Base-by-base conservation (phyloP, 2,113 vertebrate species). In the Pelecanus crispus region DNA sequence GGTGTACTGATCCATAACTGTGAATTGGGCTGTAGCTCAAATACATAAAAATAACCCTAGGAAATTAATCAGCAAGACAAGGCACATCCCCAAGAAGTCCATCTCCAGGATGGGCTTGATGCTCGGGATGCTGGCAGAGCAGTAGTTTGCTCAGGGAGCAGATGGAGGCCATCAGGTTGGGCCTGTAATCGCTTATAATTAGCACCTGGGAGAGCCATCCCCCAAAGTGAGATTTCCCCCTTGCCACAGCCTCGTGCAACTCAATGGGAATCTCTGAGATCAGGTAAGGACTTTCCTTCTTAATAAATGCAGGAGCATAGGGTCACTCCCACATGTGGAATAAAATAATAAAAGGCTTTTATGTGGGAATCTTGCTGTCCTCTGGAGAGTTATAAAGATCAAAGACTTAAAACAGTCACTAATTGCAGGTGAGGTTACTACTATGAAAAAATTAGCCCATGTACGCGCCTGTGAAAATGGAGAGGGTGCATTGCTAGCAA, bases 351-450 rank as follows among this genome's bases (percentile, higher is more conserved):
- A 81, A 87, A 55, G 7, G 32, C 84, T 95, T 96, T 95, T 83
- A 94, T 97, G 95, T 96, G 96, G 95, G 86, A 96, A 95, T 90
- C 50, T 62, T 86, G 78, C 91, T 91, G 81, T 96, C 94, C 84
- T 95, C 79, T 94, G 59, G 58, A 94, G 71, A 87, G 71, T 62
- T 95, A 42, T 22, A 78, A 86, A 95, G 91, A 97, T 96, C 95
- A 97, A 97, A 97, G 97, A 8, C 88, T 77, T 85, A 24, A 86
- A 93, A 29, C 47, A 82, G 66, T 90, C 87, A 85, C 79, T 97
- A 96, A 96, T 97, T 97, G 95, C 55, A 94, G 91, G 86, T 83
- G 86, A 95, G 95, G 94, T 94, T 96, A 70, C 50, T 73, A 38
- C 94, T 83, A 74, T 88, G 91, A 92, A 97, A 91, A 63, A 95